Conservation (phyloP, 2,113 vertebrate genomes). For the Trematomus loennbergii region DNA sequence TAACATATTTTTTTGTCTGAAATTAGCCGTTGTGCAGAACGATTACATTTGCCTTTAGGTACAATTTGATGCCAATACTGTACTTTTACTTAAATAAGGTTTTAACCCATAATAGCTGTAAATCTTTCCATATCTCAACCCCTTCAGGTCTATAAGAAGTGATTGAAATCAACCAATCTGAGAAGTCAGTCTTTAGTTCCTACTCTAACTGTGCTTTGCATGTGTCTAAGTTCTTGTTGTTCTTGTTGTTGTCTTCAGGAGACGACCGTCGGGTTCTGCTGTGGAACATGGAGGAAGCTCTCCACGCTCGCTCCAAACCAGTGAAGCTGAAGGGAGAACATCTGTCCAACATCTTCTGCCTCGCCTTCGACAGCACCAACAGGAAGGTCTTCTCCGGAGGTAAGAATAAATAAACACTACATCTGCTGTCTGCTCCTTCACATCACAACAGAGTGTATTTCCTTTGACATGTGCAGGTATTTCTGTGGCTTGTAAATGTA, state of each 20-base stretch:
- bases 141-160: too few species aligned
- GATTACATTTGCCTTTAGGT: too few species aligned
- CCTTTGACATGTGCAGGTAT: not conserved
- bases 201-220: too few species aligned
- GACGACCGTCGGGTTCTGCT: conserved; percentile 96
- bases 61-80: too few species aligned
- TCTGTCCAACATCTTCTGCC: conserved; percentile 98
- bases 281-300: conserved; percentile 97
- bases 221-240: too few species aligned
- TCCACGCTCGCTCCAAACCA: conserved; percentile 93
- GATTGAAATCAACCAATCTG: too few species aligned
- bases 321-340: conserved; percentile 97
- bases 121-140: too few species aligned
- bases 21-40: too few species aligned
- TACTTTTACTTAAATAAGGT: too few species aligned
- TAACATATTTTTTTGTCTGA: too few species aligned
- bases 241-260: conserved; percentile 77
- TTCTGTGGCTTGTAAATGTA: not conserved
- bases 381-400: conserved; percentile 96
- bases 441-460: not conserved
- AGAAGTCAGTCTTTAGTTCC: too few species aligned
- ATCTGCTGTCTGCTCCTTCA: not conserved
- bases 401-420: conserved; percentile 70
- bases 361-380: conserved; percentile 98
- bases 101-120: too few species aligned